These are phyloP conservation scores for Semotilus atromaculatus DNA, from an alignment of 2,797 vertebrate genomes.

Conservation along the genomic window DNA sequence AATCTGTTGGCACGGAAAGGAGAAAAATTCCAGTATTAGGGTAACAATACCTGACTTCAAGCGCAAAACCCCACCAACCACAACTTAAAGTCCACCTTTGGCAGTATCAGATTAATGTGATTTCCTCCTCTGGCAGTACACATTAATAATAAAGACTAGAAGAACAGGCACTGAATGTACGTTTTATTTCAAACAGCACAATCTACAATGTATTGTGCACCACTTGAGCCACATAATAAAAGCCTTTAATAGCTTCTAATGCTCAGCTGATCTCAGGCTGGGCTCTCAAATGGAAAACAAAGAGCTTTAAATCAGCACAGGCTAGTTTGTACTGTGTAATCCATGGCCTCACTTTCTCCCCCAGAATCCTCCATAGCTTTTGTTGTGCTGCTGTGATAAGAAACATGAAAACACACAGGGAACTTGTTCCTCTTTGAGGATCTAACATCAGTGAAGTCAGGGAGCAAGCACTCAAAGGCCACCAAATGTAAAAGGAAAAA, in stretches of 20 bases:
- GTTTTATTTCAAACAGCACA: constrained; percentile 24
- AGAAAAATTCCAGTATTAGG: constrained; percentile 44
- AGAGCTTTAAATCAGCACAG: constrained; percentile 52
- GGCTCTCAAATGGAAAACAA: constrained; percentile 43
- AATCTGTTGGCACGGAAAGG: constrained; percentile 32
- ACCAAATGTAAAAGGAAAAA: constrained; percentile 32
- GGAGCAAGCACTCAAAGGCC: neutral
- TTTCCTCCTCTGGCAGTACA: constrained; percentile 40
- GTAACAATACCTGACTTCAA: constrained; percentile 30
- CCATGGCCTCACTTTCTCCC: constrained; percentile 40
- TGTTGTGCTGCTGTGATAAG: constrained; percentile 33
- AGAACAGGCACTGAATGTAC: constrained; percentile 15
- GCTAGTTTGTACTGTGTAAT: constrained; percentile 45
- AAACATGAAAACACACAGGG: constrained; percentile 12
- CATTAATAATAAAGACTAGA: constrained; percentile 57
- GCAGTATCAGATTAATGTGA: constrained; percentile 48
- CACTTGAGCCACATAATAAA: constrained; percentile 38
- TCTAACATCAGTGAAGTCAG: constrained; percentile 6
- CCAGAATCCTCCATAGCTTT: constrained; percentile 61
- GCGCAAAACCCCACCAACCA: constrained; percentile 26
- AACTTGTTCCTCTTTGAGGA: constrained; percentile 28
- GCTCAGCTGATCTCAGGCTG: constrained; percentile 34
- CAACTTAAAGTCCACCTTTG: constrained; percentile 31
- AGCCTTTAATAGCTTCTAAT: constrained; percentile 45
- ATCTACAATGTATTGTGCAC: constrained; percentile 5